Evolutionary conservation across 2,113 vertebrate species (phyloP), one percentile per base, ranked within the genome.

Genomic region (Nestor notabilis): DNA sequence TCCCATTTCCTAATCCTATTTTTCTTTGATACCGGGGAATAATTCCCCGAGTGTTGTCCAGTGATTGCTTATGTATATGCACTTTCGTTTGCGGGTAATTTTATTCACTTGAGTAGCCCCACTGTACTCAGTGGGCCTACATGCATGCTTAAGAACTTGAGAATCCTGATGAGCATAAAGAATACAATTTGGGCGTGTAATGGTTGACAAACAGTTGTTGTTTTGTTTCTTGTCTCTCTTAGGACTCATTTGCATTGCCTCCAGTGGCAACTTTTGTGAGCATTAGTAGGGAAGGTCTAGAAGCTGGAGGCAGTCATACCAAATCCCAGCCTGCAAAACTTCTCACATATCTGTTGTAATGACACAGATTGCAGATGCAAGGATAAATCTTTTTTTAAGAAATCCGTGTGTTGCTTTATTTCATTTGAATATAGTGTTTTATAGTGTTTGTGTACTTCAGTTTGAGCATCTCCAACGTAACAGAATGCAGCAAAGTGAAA

Each of bases 181-280:
- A 90, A 94, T 84, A 90, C 83, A 93, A 97, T 97, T 96, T 97
- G 94, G 92, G 89, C 89, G 71, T 93, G 94, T 93, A 95, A 92
- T 92, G 90, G 92, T 92, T 94, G 95, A 94, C 95, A 95, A 95
- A 74, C 90, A 75, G 86, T 96, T 93, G 87, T 95, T 97, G 92
- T 97, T 95, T 95, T 97, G 88, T 97, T 95, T 94, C 92, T 96
- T 53, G 79, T 78, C 92, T 95, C 95, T 95, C 95, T 82, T 90
- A 95, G 94, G 97, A 97, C 72, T 95, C 90, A 93, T 96, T 96
- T 97, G 77, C 83, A 86, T 97, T 93, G 88, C 94, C 94, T 95
- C 95, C 72, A 94, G 95, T 90, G 95, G 86, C 95, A 95, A 95
- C 90, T 90, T 96, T 37, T 87, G 83, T 56, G 72, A 94, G 69